phyloP scores from a whole-genome alignment of 1,140 invertebrate species.

The Amyelois transitella region DNA sequence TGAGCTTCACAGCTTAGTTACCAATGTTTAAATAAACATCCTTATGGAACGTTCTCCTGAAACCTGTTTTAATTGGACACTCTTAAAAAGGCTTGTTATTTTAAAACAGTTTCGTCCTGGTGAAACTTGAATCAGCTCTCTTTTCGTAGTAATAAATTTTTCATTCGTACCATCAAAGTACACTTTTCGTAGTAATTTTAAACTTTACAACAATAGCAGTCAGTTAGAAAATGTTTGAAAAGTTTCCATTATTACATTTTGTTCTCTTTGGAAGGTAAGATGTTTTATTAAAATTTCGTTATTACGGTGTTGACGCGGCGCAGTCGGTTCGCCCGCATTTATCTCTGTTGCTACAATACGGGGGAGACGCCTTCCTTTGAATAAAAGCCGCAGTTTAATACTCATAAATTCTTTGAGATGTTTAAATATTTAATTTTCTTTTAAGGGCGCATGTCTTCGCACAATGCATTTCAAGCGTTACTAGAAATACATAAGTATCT shows the following conservation, averaged over 20 bases:
- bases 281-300: slow-evolving; percentile 66
- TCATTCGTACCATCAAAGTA: background rate
- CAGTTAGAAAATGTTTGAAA: slow-evolving; percentile 35
- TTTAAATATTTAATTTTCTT: slow-evolving; percentile 70
- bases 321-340: slow-evolving; percentile 11
- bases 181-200: slow-evolving; percentile 5
- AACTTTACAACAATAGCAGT: slow-evolving; percentile 30
- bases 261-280: slow-evolving; percentile 27
- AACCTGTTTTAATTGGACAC: slow-evolving; percentile 45
- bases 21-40: slow-evolving; percentile 27
- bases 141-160: no score
- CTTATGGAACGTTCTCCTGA: slow-evolving; percentile 20
- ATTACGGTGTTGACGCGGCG: slow-evolving; percentile 42
- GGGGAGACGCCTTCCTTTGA: slow-evolving; percentile 33
- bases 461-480: slow-evolving; percentile 24
- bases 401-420: slow-evolving; percentile 58
- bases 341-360: slow-evolving; percentile 14
- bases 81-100: slow-evolving; percentile 7
- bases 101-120: background rate
- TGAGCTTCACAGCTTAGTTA: slow-evolving; percentile 18
- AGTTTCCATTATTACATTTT: slow-evolving; percentile 33
- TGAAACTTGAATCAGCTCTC: slow-evolving; percentile 15
- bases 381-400: slow-evolving; percentile 50
- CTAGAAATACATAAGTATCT: slow-evolving; percentile 19
- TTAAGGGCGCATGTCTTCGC: slow-evolving; percentile 37